Conservation (phyloP, 2,113 vertebrate species). For the Excalfactoria chinensis region DNA sequence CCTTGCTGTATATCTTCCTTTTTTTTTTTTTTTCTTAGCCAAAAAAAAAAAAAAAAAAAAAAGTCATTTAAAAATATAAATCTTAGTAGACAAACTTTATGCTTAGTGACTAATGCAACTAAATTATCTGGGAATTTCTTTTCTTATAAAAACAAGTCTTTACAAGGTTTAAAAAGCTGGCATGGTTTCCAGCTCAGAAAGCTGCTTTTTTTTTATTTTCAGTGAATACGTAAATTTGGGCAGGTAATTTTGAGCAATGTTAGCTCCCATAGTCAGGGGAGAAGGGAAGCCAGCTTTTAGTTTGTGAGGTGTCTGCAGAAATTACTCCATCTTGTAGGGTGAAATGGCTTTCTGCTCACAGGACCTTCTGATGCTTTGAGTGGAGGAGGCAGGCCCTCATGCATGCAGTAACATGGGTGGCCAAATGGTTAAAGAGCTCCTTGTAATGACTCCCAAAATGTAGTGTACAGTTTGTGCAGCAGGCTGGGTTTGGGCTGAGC, state of each 20-base stretch:
- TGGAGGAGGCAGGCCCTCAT: background rate
- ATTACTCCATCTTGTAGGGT: background rate
- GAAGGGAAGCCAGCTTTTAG: background rate
- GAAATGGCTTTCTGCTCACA: background rate
- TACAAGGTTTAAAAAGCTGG: background rate
- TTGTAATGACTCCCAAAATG: conserved; percentile 38
- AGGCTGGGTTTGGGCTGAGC: background rate
- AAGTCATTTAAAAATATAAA: background rate
- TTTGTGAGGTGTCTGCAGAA: background rate
- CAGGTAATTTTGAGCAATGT: background rate
- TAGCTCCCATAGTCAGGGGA: background rate
- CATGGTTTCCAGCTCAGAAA: background rate
- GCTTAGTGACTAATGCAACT: background rate
- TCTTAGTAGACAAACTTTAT: background rate
- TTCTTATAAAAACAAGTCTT: background rate
- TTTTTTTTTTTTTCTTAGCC: background rate
- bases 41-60: background rate
- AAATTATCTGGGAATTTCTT: background rate
- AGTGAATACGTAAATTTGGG: background rate
- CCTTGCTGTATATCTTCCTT: background rate
- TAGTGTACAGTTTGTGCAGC: background rate
- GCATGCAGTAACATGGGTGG: conserved; percentile 18
- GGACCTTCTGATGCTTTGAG: background rate
- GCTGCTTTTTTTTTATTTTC: background rate
- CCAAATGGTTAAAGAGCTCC: conserved; percentile 38